Evolutionary conservation across 2,113 vertebrate species (phyloP), one percentile per base, ranked within the genome.

Genomic region (Sapayoa aenigma): DNA sequence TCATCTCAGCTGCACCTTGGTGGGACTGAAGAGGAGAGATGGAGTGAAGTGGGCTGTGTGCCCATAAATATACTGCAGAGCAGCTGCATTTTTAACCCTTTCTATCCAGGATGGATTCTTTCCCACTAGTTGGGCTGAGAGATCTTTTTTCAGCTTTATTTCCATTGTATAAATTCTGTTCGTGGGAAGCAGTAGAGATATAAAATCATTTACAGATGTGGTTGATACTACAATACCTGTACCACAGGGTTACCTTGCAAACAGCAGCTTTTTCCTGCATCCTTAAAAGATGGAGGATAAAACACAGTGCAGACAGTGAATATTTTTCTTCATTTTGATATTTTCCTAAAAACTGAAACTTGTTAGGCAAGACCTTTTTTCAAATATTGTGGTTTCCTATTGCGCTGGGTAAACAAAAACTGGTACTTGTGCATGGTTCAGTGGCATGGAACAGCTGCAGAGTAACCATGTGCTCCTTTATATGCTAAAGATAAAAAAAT

Each of bases 21-120:
- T 44, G 28, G 55, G 56, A 42, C 80, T 71, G 4, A 85, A 63
- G 74, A 91, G 82, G 42, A 89, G 92, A 87, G 87, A 12, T 41
- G 46, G 24, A 89, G 23, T 44, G 31, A 72, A 92, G 58, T 80
- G 92, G 73, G 50, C 90, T 90, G 16, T 41, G 79, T 92, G 80
- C 91, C 92, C 14, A 14, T 87, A 79, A 52, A 68, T 94, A 16
- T 44, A 23, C 93, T 96, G 69, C 95, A 95, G 88, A 89, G 94
- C 75, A 96, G 93, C 95, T 97, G 95, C 94, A 96, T 97, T 98
- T 97, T 97, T 97, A 98, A 97, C 94, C 74, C 95, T 85, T 94
- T 85, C 74, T 39, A 9, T 88, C 39, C 90, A 33, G 71, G 14
- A 23, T 52, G 42, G n/a, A 16, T 44, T 8, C 15, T 50, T 72